Conservation (phyloP, 1,140 invertebrate species). For the Zaprionus lachaisei region DNA sequence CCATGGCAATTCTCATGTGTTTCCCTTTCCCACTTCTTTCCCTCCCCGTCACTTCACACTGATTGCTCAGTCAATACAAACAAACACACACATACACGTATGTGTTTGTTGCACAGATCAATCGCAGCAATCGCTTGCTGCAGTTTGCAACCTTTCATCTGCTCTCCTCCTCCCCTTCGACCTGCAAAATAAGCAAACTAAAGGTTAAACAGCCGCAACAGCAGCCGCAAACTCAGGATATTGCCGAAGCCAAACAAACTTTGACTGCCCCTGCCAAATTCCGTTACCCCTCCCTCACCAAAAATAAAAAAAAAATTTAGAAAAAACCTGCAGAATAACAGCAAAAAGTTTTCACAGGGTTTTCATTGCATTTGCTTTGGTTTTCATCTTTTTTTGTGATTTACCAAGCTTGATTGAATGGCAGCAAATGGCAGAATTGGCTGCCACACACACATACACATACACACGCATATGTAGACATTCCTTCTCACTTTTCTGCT, state of each 20-base stretch:
- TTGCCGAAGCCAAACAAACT: constrained; percentile 76
- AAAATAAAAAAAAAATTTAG: constrained; percentile 37
- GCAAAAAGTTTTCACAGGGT: constrained; percentile 10
- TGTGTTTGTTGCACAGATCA: constrained; percentile 29
- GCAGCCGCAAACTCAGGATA: constrained; percentile 51
- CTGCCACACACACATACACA: constrained; percentile 9
- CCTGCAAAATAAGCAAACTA: constrained; percentile 44
- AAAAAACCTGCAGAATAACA: constrained; percentile 13
- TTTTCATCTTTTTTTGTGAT: constrained; percentile 37
- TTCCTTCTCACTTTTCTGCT: background rate
- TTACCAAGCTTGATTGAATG: constrained; percentile 69
- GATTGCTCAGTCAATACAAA: constrained; percentile 33
- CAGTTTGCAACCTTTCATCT: background rate
- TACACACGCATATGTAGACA: constrained; percentile 1
- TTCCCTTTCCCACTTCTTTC: background rate
- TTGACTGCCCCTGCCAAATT: constrained; percentile 69
- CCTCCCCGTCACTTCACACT: background rate
- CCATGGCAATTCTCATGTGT: constrained; percentile 10
- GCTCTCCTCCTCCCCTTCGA: constrained; percentile 7
- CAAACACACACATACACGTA: constrained; percentile 16
- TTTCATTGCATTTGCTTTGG: constrained; percentile 68
- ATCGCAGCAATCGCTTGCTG: constrained; percentile 23
- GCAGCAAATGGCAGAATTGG: constrained; percentile 42
- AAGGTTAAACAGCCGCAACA: constrained; percentile 55
- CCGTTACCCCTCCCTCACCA: background rate